A percentile compares a stretch with the other conserved stretches of the same genome.
Conservation (phyloP, 2,113 vertebrate genomes). For the Oryzias curvinotus region DNA sequence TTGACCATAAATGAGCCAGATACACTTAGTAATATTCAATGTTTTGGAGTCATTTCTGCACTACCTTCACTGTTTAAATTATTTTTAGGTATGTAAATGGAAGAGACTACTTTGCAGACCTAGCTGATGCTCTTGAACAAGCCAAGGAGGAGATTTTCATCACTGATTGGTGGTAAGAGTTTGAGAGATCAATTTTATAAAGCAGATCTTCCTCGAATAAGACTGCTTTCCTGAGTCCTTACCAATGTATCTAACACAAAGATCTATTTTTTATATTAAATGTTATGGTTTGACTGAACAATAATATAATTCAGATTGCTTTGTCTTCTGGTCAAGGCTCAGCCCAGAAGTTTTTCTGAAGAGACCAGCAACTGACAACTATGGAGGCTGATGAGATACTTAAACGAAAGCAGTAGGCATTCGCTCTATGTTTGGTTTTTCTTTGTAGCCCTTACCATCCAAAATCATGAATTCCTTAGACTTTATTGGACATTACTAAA, state of each 20-base stretch:
- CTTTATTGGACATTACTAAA: too few relatives aligned
- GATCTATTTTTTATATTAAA: too few relatives aligned
- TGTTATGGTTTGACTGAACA: too few relatives aligned
- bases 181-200: not conserved
- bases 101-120: slow-evolving; percentile 82
- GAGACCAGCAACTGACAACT: slow-evolving; percentile 82
- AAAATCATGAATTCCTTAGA: too few relatives aligned
- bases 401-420: slow-evolving; percentile 83
- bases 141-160: slow-evolving; percentile 91
- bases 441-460: too few relatives aligned
- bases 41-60: too few relatives aligned
- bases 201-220: not conserved
- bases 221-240: not conserved
- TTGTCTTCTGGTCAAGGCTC: slow-evolving; percentile 74
- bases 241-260: too few relatives aligned
- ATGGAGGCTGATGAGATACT: slow-evolving; percentile 89
- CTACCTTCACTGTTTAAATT: not conserved
- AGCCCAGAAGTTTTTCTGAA: slow-evolving; percentile 89
- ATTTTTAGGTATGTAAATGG: slow-evolving; percentile 88
- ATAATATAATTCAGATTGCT: not conserved
- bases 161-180: slow-evolving; percentile 89
- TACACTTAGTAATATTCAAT: too few relatives aligned
- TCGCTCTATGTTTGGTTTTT: not conserved
- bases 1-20: too few relatives aligned
- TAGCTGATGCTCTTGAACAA: slow-evolving; percentile 84